A percentile compares a stretch with the other conserved stretches of the same genome.
Evolutionary conservation across 1,140 invertebrate genomes (phyloP).

Genomic region (Achroia grisella): DNA sequence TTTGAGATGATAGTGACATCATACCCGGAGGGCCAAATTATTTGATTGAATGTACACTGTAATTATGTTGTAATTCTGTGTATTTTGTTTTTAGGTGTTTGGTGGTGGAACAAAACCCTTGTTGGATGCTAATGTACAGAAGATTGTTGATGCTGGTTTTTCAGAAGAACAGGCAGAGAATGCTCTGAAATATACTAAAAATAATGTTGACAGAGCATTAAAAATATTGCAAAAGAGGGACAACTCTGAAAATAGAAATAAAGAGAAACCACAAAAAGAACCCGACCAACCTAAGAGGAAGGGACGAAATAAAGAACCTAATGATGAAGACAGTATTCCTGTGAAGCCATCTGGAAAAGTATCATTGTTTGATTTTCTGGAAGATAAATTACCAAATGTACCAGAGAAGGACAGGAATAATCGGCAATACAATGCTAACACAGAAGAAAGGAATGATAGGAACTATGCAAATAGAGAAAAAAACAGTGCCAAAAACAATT

Average conservation of each 20-base stretch:
- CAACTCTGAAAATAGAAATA: conserved; percentile 60
- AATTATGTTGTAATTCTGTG: not conserved
- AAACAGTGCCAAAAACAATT: conserved; percentile 42
- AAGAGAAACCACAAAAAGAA: conserved; percentile 59
- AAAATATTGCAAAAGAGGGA: conserved; percentile 78
- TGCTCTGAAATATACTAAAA: conserved; percentile 81
- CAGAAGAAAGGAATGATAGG: conserved; percentile 48
- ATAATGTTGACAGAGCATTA: conserved; percentile 83
- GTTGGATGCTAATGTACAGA: conserved; percentile 86
- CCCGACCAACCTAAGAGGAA: conserved; percentile 65
- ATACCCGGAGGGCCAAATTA: too few relatives aligned
- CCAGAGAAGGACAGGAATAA: conserved; percentile 59
- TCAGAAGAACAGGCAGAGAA: conserved; percentile 84
- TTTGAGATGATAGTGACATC: too few relatives aligned
- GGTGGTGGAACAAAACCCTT: conserved; percentile 81
- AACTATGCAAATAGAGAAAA: conserved; percentile 42
- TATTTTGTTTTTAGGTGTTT: conserved; percentile 69
- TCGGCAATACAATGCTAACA: conserved; percentile 32
- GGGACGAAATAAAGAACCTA: conserved; percentile 67
- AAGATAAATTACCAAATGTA: conserved; percentile 84
- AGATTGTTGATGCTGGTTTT: conserved; percentile 87
- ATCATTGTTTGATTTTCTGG: conserved; percentile 90
- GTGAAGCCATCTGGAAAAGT: conserved; percentile 88
- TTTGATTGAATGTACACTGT: conserved; percentile 2
- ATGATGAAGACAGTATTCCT: conserved; percentile 76